A percentile compares a stretch with the other conserved stretches of the same genome.
phyloP scores from a whole-genome alignment of 2,888 invertebrate genomes.

The Orthosia gothica region DNA sequence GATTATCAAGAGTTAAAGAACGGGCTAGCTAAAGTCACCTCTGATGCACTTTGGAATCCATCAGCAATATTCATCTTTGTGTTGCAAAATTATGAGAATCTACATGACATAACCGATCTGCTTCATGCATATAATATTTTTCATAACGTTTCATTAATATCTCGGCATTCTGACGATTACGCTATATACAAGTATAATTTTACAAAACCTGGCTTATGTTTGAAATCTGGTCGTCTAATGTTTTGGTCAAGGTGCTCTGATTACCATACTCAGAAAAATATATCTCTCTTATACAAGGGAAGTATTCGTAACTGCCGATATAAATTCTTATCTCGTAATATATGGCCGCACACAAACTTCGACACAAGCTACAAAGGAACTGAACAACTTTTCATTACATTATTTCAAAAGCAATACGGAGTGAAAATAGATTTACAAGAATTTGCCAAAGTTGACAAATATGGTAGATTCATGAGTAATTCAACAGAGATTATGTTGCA shows the following conservation, averaged over 20 bases:
- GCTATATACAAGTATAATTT: slow-evolving; percentile 55
- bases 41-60: slow-evolving; percentile 73
- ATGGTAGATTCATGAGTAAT: slow-evolving; percentile 66
- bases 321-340: slow-evolving; percentile 66
- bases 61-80: slow-evolving; percentile 72
- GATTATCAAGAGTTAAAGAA: slow-evolving; percentile 64
- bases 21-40: slow-evolving; percentile 58
- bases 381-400: slow-evolving; percentile 67
- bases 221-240: slow-evolving; percentile 51
- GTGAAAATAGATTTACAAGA: slow-evolving; percentile 64
- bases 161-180: slow-evolving; percentile 27
- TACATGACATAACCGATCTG: slow-evolving; percentile 59
- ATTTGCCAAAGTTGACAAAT: slow-evolving; percentile 63
- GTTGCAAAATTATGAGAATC: slow-evolving; percentile 53
- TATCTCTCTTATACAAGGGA: slow-evolving; percentile 1
- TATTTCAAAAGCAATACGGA: slow-evolving; percentile 62
- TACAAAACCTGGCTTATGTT: slow-evolving; percentile 59
- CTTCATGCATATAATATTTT: slow-evolving; percentile 57
- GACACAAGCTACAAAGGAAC: slow-evolving; percentile 52
- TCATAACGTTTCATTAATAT: slow-evolving; percentile 33
- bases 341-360: slow-evolving; percentile 70
- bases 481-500: slow-evolving; percentile 61
- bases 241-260: slow-evolving; percentile 50
- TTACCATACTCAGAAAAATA: slow-evolving; percentile 12
- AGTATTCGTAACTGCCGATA: slow-evolving; percentile 55